These are phyloP conservation scores for Anomalospiza imberbis DNA, from an alignment of 2,797 vertebrate species.

Conservation along the genomic window DNA sequence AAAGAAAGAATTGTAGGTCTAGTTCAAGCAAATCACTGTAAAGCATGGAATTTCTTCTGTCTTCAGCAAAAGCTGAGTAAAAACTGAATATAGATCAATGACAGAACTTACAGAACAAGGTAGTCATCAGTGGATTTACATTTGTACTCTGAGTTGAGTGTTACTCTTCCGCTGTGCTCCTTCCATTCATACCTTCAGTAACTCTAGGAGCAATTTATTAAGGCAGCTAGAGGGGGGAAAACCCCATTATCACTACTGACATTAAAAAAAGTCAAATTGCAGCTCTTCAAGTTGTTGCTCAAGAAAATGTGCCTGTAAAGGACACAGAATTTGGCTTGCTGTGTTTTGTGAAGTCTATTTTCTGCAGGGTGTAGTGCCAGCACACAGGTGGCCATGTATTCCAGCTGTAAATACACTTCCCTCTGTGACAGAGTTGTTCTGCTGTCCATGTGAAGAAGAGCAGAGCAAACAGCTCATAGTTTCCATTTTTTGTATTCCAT, in stretches of 20 bases:
- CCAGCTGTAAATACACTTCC: not conserved
- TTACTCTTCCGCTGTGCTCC: not conserved
- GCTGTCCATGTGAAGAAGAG: not conserved
- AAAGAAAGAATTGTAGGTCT: not conserved
- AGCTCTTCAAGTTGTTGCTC: not conserved
- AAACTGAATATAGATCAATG: not conserved
- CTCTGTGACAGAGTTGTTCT: not conserved
- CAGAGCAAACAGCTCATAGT: not conserved
- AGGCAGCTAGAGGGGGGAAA: not conserved
- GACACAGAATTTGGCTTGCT: not conserved
- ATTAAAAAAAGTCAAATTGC: not conserved
- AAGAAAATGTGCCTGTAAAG: not conserved
- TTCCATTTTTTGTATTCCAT: not conserved
- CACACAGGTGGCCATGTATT: rapidly evolving
- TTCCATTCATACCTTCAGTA: not conserved
- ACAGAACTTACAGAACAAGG: not conserved
- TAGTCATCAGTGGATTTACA: not conserved
- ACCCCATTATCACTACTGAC: not conserved
- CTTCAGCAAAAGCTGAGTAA: not conserved
- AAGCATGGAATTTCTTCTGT: not conserved
- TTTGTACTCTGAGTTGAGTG: not conserved
- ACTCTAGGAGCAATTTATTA: not conserved
- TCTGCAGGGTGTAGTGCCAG: not conserved
- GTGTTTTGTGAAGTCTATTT: not conserved
- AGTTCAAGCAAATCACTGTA: not conserved